phyloP scores from a whole-genome alignment of 2,113 vertebrate species.

The Xiphias gladius region DNA sequence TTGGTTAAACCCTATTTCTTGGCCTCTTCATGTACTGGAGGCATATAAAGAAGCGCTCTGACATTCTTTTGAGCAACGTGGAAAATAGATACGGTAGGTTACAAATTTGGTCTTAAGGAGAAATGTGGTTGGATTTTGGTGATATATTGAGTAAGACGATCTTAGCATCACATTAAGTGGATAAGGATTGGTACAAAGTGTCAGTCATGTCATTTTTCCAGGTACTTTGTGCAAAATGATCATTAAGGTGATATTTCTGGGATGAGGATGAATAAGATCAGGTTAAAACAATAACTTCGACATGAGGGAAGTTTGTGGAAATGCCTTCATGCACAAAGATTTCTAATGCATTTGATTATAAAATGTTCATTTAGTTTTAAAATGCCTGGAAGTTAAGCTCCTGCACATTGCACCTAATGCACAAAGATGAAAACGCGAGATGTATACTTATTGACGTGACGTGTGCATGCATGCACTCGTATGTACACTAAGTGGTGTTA shows the following conservation, averaged over 20 bases:
- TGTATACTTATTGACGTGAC: neutral
- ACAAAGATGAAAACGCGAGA: neutral
- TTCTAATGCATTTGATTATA: neutral
- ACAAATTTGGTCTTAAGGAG: neutral
- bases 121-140: neutral
- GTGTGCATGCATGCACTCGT: neutral
- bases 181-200: neutral
- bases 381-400: neutral
- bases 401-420: neutral
- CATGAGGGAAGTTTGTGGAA: too few relatives aligned
- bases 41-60: neutral
- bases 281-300: too few relatives aligned
- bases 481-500: conserved; percentile 17
- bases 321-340: too few relatives aligned
- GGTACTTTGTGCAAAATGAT: neutral
- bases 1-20: conserved; percentile 1
- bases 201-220: too few relatives aligned
- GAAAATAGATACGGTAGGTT: neutral
- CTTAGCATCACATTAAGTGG: neutral
- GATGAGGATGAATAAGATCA: neutral
- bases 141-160: neutral
- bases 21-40: neutral
- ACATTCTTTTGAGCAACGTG: neutral
- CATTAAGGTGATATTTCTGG: neutral
- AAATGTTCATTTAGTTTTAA: too few relatives aligned